Conservation (phyloP, 2,113 vertebrate species). For the Bujurquina vittata region DNA sequence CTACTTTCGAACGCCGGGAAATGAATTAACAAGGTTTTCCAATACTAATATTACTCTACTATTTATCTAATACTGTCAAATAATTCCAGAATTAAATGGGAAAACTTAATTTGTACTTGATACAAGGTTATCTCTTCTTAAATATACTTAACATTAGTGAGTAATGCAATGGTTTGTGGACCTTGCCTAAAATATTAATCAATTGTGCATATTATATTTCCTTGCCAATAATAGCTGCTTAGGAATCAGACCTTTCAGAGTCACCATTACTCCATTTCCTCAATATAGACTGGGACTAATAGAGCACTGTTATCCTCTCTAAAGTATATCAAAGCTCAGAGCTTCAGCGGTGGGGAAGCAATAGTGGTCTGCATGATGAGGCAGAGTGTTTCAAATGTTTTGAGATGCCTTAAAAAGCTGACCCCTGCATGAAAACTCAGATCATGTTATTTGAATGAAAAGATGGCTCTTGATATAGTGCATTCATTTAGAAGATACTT, state of each 20-base stretch:
- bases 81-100: not conserved
- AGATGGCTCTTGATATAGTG: constrained; percentile 7
- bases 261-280: not conserved
- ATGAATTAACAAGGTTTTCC: not conserved
- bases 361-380: constrained; percentile 20
- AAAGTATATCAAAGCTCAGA: constrained; percentile 33
- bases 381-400: constrained; percentile 39
- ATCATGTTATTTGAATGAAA: constrained; percentile 23
- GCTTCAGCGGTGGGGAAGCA: constrained; percentile 10
- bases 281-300: constrained; percentile 7
- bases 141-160: not conserved
- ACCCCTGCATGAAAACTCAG: constrained; percentile 17
- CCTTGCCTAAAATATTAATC: not conserved
- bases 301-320: constrained; percentile 22
- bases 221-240: not conserved
- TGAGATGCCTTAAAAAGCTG: constrained; percentile 13
- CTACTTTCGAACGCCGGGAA: not conserved
- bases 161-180: not conserved
- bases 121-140: not conserved
- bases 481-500: constrained; percentile 21
- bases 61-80: not conserved
- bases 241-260: constrained; percentile 5
- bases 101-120: constrained; percentile 6
- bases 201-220: constrained; percentile 17
- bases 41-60: not conserved